Evolutionary conservation across 2,888 invertebrate genomes (phyloP).

Genomic region (Ecliptopera silaceata): DNA sequence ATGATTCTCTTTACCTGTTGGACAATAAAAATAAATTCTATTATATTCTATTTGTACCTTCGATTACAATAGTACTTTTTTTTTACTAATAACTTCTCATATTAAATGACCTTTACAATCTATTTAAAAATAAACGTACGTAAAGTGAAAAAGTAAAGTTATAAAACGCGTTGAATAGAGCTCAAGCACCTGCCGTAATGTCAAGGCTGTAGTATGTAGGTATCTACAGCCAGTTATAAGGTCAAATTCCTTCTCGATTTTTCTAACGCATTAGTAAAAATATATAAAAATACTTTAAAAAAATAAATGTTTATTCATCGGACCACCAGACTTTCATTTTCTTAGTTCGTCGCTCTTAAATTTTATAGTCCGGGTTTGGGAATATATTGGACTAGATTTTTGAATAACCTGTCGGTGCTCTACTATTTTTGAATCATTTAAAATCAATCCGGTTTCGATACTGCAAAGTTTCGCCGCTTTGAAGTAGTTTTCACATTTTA

Average conservation of each 20-base stretch:
- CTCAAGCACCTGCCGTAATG: slow-evolving; percentile 40
- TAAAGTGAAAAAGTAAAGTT: slow-evolving; percentile 35
- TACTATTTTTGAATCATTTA: slow-evolving; percentile 6
- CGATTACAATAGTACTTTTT: too few species aligned
- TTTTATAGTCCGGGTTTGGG: slow-evolving; percentile 38
- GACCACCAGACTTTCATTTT: slow-evolving; percentile 32
- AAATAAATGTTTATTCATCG: slow-evolving; percentile 53
- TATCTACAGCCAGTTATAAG: slow-evolving; percentile 42
- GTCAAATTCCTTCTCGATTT: slow-evolving; percentile 61
- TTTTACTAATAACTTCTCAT: too few species aligned
- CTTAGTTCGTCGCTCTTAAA: slow-evolving; percentile 33
- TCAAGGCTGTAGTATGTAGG: slow-evolving; percentile 32
- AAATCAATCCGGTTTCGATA: background rate
- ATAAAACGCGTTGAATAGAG: slow-evolving; percentile 38
- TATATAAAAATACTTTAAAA: slow-evolving; percentile 20
- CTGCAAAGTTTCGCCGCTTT: slow-evolving; percentile 3
- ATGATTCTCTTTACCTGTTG: too few species aligned
- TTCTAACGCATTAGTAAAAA: slow-evolving; percentile 55
- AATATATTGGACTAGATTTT: slow-evolving; percentile 39
- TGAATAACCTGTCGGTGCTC: slow-evolving; percentile 8
- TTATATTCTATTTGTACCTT: too few species aligned
- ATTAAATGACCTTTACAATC: slow-evolving; percentile 17
- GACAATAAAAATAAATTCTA: too few species aligned
- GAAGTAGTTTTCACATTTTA: slow-evolving; percentile 1
- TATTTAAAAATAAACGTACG: background rate